These are phyloP conservation scores for Leptinotarsa haldemani DNA, from an alignment of 2,888 invertebrate species.

Conservation along the genomic window DNA sequence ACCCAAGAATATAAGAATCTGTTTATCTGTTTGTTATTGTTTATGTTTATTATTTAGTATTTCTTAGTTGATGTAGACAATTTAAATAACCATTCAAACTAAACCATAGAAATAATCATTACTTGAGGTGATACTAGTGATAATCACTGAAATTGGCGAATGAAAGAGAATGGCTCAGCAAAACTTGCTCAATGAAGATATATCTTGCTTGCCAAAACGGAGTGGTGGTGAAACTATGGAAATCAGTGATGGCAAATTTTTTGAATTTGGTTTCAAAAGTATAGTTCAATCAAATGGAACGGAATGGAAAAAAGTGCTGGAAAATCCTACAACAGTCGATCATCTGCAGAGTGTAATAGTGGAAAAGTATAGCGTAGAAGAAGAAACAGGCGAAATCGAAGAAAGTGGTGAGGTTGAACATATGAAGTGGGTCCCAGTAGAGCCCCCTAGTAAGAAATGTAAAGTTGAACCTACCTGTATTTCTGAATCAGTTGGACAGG, in stretches of 20 bases:
- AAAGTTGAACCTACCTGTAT: slow-evolving; percentile 17
- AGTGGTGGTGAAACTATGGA: slow-evolving; percentile 8
- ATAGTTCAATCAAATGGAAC: slow-evolving; percentile 46
- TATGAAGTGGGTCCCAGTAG: slow-evolving; percentile 22
- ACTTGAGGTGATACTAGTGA: too few species aligned
- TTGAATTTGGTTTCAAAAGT: slow-evolving; percentile 55
- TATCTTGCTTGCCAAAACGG: too few species aligned
- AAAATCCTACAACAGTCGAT: neutral
- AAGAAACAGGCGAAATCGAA: slow-evolving; percentile 17
- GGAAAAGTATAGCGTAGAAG: slow-evolving; percentile 5
- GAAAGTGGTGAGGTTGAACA: neutral
- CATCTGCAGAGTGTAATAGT: slow-evolving; percentile 8
- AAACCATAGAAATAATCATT: too few species aligned
- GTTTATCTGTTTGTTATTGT: too few species aligned
- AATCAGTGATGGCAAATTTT: slow-evolving; percentile 54
- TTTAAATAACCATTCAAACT: too few species aligned
- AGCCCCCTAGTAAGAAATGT: neutral
- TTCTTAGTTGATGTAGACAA: too few species aligned
- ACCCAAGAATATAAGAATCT: too few species aligned
- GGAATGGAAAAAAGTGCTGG: slow-evolving; percentile 48
- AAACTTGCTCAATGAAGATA: too few species aligned
- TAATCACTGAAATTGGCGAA: too few species aligned
- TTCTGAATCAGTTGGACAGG: slow-evolving; percentile 2
- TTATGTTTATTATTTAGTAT: too few species aligned
- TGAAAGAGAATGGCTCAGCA: too few species aligned